Percentiles rank a stretch among this genome's conserved stretches.
Conservation (phyloP, 2,797 vertebrate genomes). For the Rhinichthys osculus region DNA sequence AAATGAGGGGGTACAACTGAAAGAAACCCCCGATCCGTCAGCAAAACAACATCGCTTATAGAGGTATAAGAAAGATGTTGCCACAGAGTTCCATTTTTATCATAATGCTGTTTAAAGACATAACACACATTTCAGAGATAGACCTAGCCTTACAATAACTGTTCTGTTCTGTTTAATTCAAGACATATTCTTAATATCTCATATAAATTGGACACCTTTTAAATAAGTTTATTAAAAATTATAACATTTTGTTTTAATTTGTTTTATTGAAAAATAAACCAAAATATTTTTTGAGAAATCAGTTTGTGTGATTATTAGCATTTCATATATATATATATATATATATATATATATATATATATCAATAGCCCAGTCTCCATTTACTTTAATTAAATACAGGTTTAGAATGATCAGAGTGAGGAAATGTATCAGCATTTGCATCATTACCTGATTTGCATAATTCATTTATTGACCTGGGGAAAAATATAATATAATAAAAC, state of each 20-base stretch:
- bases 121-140: no score
- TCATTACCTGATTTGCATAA: background rate
- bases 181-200: no score
- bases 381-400: background rate
- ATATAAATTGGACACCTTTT: background rate
- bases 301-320: background rate
- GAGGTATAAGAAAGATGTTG: no score
- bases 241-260: background rate
- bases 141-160: no score
- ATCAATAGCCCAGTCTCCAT: background rate
- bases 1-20: no score
- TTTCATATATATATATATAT: background rate
- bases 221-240: background rate
- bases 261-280: background rate
- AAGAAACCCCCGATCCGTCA: no score
- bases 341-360: background rate
- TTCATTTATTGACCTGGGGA: background rate
- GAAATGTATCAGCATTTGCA: background rate
- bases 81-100: no score
- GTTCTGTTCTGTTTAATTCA: background rate
- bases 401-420: background rate
- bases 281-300: background rate
- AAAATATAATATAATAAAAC: background rate
- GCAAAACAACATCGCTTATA: background rate
- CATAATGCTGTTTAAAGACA: no score